Conservation (phyloP, 2,113 vertebrate species). For the Girardinichthys multiradiatus region DNA sequence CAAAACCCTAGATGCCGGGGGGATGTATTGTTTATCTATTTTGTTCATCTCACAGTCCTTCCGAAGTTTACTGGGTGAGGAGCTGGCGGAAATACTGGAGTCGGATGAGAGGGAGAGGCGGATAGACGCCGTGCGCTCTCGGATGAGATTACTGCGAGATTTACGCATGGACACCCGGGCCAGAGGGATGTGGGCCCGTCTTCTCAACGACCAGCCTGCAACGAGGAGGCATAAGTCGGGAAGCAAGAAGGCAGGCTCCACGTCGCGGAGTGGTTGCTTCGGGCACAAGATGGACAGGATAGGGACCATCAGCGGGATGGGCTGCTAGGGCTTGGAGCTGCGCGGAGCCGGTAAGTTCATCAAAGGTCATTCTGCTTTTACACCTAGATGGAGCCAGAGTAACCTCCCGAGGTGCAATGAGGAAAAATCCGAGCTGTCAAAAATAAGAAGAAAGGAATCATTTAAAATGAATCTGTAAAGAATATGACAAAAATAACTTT, state of each 20-base stretch:
- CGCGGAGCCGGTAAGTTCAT: conserved; percentile 81
- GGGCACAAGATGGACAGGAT: conserved; percentile 97
- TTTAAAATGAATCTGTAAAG: neutral
- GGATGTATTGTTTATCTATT: conserved; percentile 22
- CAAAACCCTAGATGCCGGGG: neutral
- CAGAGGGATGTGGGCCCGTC: conserved; percentile 85
- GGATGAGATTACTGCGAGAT: conserved; percentile 85
- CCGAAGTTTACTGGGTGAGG: conserved; percentile 82
- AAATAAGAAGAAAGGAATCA: neutral
- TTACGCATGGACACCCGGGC: conserved; percentile 85
- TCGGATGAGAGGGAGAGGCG: conserved; percentile 80
- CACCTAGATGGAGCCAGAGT: neutral
- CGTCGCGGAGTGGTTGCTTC: conserved; percentile 88
- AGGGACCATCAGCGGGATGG: conserved; percentile 94
- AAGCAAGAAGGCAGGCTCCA: conserved; percentile 86
- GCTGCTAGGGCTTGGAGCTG: conserved; percentile 85
- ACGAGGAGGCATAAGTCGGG: conserved; percentile 82
- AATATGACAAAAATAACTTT: too few relatives aligned
- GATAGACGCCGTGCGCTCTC: conserved; percentile 76
- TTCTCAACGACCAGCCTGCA: conserved; percentile 85
- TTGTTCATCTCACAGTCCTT: conserved; percentile 75
- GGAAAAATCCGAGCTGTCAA: neutral
- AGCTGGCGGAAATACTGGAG: conserved; percentile 81
- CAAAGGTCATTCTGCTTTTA: neutral
- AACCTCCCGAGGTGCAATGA: neutral